Evolutionary conservation across 2,888 invertebrate genomes (phyloP), one percentile per base, ranked within the genome.

Genomic region (Dysmachus trigonus): DNA sequence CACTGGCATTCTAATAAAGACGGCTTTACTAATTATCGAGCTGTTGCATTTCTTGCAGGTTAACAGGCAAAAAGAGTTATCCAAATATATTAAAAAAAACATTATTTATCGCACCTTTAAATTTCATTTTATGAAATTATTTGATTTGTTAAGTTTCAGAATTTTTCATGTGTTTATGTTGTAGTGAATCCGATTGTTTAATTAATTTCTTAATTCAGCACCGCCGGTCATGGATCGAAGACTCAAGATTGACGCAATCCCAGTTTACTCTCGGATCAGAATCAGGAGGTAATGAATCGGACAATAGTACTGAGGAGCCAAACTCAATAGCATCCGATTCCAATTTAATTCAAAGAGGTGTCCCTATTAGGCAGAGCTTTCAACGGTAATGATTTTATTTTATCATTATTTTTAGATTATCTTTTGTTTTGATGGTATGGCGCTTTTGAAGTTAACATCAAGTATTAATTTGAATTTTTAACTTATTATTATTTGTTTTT

Each of bases 201-300:
- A 22, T 2, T 77, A 27, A 77, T 77, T 77, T 77, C 22, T 22
- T 27, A 22, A 62, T 62, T 22, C 77, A 95, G 93, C 96, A 96
- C 91, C 95, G 96, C 84, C 93, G 95, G 87, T 95, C 95, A 2
- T 95, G 94, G 95, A 93, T 94, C 73, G 96, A 96, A 89, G 96
- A 96, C 89, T 93, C 94, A 0, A 93, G 94, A 88, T 92, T 95
- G 83, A 95, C 94, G 0, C 95, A 95, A 89, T 95, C 95, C 0
- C 95, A 95, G 89, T 93, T 95, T 87, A 94, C 95, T 5, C 91
- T 95, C 79, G 95, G 94, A 33, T 95, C 95, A 4, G 94, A 94
- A 90, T 96, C 96, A 0, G 95, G 95, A 22, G 95, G 94, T 33
- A 95, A 95, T 89, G 96, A 96, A 91, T 97, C 97, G 0, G 97